Evolutionary conservation across 2,797 vertebrate species (phyloP), one percentile per base, ranked within the genome.

Genomic region (Distichodus sexfasciatus): DNA sequence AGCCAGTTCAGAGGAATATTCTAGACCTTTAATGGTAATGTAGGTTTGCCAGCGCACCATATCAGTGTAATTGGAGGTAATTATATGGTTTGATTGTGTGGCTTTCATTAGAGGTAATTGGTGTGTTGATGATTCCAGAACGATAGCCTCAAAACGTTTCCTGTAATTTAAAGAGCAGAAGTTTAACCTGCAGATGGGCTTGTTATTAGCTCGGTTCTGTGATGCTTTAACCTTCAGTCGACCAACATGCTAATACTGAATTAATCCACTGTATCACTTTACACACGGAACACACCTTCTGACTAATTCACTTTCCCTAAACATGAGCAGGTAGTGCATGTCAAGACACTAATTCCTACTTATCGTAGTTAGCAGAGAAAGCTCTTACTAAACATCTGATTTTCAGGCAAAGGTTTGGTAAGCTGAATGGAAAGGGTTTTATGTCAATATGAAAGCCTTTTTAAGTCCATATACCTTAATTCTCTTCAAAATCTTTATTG

Each of bases 401-500:
- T 26, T 21, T 2, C 43, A 4, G 38, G 17, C 28, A 21, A 38
- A 15, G 35, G 23, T 29, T 31, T 57, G 11, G 31, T 5, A 15
- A 48, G 59, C 14, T 48, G 29, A 19, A 57, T 2, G 9, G 26
- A 28, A 19, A 23, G 1, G 50, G 23, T 15, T 28, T 17, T 43
- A 41, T 60, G 21, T 67, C 63, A 62, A 54, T 10, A 4, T 14
- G 8, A 29, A 58, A 17, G n/a, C 29, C 47, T 23, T 6, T 28
- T 29, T 55, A 47, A 19, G n/a, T n/a, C 23, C 29, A 47, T 72
- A 36, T 57, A 38, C 38, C 23, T 60, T 29, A 48, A 50, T n/a
- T 43, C 26, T 69, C 46, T 69, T 40, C 66, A 75, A 63, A 55
- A 43, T 48, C 33, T 7, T 66, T 28, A 29, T 46, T 35, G 17